phyloP scores from a whole-genome alignment of 2,888 invertebrate genomes.

The Calliphora vomitoria region DNA sequence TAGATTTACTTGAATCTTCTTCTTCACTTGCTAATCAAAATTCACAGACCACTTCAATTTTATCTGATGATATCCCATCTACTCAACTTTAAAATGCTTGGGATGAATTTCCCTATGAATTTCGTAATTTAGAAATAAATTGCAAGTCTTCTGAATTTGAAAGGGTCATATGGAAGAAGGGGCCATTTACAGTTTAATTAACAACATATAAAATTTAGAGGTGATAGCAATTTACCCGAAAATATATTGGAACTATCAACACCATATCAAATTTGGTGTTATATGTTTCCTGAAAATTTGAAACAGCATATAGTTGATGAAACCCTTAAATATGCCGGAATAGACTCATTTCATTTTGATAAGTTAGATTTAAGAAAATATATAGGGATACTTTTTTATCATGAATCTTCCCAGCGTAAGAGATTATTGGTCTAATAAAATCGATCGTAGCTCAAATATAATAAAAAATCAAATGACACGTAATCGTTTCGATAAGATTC shows the following conservation, averaged over 20 bases:
- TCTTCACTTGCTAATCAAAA: background rate
- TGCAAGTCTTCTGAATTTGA: background rate
- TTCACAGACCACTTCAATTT: too few relatives aligned
- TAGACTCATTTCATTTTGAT: background rate
- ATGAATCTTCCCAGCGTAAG: constrained; percentile 13
- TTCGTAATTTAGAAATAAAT: constrained; percentile 1
- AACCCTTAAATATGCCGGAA: constrained; percentile 3
- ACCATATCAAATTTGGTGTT: constrained; percentile 29
- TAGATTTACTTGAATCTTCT: background rate
- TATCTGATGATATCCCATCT: background rate
- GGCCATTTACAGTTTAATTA: constrained; percentile 1
- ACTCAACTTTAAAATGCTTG: background rate
- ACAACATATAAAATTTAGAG: background rate
- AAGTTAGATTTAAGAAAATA: background rate
- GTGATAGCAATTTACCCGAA: background rate
- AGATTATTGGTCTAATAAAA: constrained; percentile 13
- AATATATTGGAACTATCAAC: background rate
- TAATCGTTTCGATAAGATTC: background rate
- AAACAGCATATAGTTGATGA: constrained; percentile 34
- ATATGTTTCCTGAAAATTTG: constrained; percentile 32
- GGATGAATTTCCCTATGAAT: constrained; percentile 9
- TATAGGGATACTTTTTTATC: background rate
- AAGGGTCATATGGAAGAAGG: background rate
- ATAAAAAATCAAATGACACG: background rate
- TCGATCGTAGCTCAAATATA: background rate